These are phyloP conservation scores for Ardeotis arabs DNA, from an alignment of 2,113 vertebrate species.

Conservation along the genomic window DNA sequence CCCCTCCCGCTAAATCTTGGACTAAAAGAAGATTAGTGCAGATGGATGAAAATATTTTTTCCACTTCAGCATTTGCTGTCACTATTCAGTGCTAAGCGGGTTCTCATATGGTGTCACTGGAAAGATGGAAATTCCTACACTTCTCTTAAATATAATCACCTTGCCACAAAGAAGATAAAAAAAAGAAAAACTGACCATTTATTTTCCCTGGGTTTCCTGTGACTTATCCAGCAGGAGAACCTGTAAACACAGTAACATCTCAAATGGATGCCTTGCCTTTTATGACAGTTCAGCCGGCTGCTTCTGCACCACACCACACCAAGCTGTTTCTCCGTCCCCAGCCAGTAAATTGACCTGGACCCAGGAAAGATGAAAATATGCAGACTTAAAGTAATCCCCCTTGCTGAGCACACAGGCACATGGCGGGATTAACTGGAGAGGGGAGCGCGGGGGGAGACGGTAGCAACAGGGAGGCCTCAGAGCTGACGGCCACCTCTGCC, in stretches of 20 bases:
- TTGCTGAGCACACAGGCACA: slow-evolving; percentile 46
- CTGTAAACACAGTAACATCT: background rate
- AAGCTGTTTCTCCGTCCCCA: background rate
- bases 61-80: slow-evolving; percentile 68
- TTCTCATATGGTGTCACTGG: slow-evolving; percentile 49
- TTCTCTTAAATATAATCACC: slow-evolving; percentile 50
- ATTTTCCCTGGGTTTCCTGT: slow-evolving; percentile 11
- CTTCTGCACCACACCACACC: background rate
- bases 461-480: background rate
- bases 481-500: background rate
- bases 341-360: background rate
- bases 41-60: slow-evolving; percentile 70
- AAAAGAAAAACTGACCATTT: background rate
- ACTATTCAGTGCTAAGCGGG: slow-evolving; percentile 34
- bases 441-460: background rate
- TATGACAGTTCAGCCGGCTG: background rate
- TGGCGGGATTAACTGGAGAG: background rate
- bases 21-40: slow-evolving; percentile 67
- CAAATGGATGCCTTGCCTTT: background rate
- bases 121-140: slow-evolving; percentile 53
- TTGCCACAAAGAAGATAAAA: slow-evolving; percentile 4
- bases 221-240: slow-evolving; percentile 4
- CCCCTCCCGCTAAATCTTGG: slow-evolving; percentile 9
- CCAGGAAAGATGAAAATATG: slow-evolving; percentile 50
- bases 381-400: slow-evolving; percentile 60